These are phyloP conservation scores for Nicator chloris DNA, from an alignment of 2,113 vertebrate genomes.

Conservation along the genomic window DNA sequence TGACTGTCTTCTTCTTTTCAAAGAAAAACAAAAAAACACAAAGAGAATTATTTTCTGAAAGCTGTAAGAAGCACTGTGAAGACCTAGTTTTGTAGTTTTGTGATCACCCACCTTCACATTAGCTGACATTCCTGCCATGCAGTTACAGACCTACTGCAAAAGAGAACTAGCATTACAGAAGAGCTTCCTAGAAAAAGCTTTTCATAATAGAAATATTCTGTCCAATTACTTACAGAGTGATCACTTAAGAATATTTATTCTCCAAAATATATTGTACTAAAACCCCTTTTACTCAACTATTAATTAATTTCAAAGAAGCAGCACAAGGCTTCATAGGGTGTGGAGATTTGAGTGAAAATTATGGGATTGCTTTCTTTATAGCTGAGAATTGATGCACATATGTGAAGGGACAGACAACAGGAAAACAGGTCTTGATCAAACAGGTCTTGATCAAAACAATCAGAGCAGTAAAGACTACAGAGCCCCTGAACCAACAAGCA, in stretches of 20 bases:
- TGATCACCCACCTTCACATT: not conserved
- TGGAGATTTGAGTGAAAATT: not conserved
- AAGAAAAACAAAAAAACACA: not conserved
- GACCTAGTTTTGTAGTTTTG: not conserved
- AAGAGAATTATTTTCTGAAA: not conserved
- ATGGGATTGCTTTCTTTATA: not conserved
- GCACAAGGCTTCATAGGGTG: not conserved
- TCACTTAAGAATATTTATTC: not conserved
- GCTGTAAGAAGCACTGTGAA: not conserved
- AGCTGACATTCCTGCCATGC: not conserved
- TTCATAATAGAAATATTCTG: not conserved
- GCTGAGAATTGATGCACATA: not conserved
- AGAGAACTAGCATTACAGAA: not conserved
- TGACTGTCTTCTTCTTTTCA: not conserved
- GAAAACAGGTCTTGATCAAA: not conserved
- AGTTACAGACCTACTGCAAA: not conserved
- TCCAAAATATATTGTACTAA: not conserved
- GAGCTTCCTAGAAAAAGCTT: not conserved
- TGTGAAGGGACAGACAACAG: not conserved
- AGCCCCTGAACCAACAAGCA: not conserved
- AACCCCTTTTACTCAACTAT: not conserved
- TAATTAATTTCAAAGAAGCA: not conserved
- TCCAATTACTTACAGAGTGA: not conserved
- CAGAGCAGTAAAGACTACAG: not conserved
- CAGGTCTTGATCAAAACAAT: not conserved